phyloP scores from a whole-genome alignment of 2,797 vertebrate genomes.

The Periparus ater region DNA sequence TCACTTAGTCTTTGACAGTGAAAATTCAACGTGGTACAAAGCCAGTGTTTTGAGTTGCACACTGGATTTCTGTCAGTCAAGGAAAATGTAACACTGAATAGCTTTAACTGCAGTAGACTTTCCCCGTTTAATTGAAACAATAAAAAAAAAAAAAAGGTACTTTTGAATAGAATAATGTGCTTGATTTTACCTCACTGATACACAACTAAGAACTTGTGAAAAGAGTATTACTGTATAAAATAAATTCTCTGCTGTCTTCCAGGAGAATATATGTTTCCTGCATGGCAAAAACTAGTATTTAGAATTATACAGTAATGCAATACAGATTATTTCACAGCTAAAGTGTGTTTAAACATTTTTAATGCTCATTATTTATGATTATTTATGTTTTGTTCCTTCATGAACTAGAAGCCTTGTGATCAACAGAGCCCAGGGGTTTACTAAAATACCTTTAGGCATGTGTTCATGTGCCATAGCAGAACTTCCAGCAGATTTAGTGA shows the following conservation, averaged over 20 bases:
- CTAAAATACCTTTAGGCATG: neutral
- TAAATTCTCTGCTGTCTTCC: neutral
- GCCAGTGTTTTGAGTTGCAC: neutral
- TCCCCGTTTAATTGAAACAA: neutral
- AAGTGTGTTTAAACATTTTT: constrained; percentile 12
- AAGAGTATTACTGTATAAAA: neutral
- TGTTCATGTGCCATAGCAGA: neutral
- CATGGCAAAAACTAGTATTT: neutral
- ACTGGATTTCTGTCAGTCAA: neutral
- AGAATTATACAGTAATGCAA: neutral
- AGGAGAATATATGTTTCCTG: neutral
- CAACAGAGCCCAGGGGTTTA: neutral
- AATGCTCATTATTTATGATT: neutral
- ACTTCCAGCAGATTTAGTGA: neutral
- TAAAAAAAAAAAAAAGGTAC: rapidly evolving
- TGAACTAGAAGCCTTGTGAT: neutral
- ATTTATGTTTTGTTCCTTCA: neutral
- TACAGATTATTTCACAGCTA: neutral
- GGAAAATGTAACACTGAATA: neutral
- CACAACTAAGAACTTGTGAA: neutral
- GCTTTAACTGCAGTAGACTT: neutral
- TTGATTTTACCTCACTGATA: constrained; percentile 2
- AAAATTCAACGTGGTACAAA: neutral
- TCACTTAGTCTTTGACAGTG: neutral
- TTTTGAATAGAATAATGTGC: neutral